A percentile compares a stretch with the other conserved stretches of the same genome.
Evolutionary conservation across 1,140 invertebrate genomes (phyloP).

Genomic region (Tyrophagus putrescentiae): DNA sequence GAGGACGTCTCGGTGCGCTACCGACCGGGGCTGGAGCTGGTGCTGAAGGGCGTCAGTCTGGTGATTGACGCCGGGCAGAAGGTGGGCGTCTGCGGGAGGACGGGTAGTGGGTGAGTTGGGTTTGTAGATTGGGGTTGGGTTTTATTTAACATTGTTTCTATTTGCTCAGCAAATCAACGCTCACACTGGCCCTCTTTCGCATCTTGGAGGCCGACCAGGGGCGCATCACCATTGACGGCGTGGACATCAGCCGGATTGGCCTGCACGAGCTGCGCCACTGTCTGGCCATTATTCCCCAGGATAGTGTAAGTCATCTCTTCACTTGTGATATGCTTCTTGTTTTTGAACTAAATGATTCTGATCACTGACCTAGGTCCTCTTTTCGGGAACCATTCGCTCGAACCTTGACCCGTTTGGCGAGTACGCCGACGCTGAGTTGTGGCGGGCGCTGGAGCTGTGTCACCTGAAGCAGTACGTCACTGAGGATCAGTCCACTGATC

Average conservation of each 20-base stretch:
- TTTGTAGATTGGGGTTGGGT: conserved; percentile 29
- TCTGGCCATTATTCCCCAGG: conserved; percentile 40
- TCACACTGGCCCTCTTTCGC: conserved; percentile 45
- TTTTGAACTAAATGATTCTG: background rate
- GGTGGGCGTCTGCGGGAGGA: conserved; percentile 41
- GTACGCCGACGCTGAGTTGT: conserved; percentile 26
- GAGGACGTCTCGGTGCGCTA: conserved; percentile 30
- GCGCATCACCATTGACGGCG: conserved; percentile 58
- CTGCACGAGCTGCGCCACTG: conserved; percentile 48
- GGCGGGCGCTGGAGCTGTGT: conserved; percentile 26
- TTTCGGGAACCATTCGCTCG: conserved; percentile 49
- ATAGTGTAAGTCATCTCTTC: conserved; percentile 31
- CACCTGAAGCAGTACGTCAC: conserved; percentile 25
- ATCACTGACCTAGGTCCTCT: conserved; percentile 38
- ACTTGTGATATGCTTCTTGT: background rate
- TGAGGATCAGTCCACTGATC: too few relatives aligned
- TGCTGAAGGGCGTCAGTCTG: conserved; percentile 28
- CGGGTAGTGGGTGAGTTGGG: conserved; percentile 43
- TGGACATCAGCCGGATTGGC: conserved; percentile 54
- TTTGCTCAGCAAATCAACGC: conserved; percentile 33
- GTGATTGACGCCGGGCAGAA: conserved; percentile 24
- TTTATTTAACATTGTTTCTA: conserved; percentile 30
- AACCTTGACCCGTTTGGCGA: conserved; percentile 29
- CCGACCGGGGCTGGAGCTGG: conserved; percentile 29
- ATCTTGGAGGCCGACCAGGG: conserved; percentile 52